Conservation (phyloP, 2,797 vertebrate species). For the Coccyzus lansbergi region DNA sequence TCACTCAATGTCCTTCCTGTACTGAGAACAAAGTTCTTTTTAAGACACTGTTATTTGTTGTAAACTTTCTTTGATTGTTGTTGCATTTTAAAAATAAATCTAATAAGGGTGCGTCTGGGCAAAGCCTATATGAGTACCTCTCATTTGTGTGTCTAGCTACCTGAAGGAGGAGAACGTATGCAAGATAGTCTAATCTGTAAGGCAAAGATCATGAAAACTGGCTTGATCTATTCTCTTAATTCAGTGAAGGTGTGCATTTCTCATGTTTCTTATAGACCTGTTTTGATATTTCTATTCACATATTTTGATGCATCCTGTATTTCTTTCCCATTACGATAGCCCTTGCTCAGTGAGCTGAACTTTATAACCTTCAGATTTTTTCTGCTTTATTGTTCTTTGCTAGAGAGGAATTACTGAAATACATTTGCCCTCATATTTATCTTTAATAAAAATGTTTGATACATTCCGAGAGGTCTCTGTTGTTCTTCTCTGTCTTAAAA, state of each 20-base stretch:
- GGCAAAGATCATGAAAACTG: not conserved
- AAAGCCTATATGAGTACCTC: not conserved
- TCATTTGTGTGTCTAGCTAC: rapidly evolving
- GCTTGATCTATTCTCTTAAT: not conserved
- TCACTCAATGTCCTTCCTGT: too few relatives aligned
- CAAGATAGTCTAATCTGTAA: not conserved
- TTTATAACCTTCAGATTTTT: not conserved
- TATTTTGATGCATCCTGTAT: rapidly evolving
- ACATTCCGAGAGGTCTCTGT: not conserved
- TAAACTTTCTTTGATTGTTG: not conserved
- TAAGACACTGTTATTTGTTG: not conserved
- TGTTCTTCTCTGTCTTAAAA: not conserved
- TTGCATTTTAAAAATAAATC: not conserved
- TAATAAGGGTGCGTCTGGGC: not conserved
- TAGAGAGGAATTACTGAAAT: not conserved
- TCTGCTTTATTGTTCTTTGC: not conserved
- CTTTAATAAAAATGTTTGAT: not conserved
- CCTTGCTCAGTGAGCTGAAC: not conserved
- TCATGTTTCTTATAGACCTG: too few relatives aligned
- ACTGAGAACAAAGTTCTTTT: not conserved
- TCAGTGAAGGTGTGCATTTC: not conserved
- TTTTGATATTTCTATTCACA: not conserved
- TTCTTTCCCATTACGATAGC: not conserved
- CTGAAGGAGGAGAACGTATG: not conserved
- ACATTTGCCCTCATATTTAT: not conserved